Evolutionary conservation across 2,888 invertebrate species (phyloP).

Genomic region (Mythimna vitellina): DNA sequence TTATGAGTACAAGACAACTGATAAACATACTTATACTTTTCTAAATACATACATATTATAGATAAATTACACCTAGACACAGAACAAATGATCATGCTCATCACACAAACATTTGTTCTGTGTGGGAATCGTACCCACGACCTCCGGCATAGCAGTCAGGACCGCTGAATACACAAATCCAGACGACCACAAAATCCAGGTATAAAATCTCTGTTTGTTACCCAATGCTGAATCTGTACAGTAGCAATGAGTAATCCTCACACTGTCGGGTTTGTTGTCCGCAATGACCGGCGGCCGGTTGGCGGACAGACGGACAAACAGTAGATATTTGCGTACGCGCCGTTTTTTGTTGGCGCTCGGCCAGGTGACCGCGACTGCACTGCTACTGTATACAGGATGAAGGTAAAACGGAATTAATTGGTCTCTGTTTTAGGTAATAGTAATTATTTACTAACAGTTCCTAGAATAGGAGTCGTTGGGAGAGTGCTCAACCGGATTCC

Average conservation of each 20-base stretch:
- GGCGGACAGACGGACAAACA: constrained; percentile 69
- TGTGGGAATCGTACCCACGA: no score
- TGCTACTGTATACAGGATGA: constrained; percentile 65
- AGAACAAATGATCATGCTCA: no score
- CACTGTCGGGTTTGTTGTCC: constrained; percentile 71
- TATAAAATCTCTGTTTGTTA: neutral
- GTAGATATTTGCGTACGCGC: constrained; percentile 71
- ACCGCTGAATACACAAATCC: no score
- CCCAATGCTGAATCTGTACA: constrained; percentile 50
- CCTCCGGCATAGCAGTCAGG: no score
- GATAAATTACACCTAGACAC: no score
- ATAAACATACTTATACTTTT: no score
- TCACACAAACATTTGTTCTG: no score
- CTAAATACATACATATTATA: no score
- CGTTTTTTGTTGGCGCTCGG: constrained; percentile 77
- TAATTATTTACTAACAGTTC: neutral
- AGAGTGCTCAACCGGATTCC: no score
- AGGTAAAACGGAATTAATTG: neutral
- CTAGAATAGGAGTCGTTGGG: neutral
- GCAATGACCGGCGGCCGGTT: constrained; percentile 70
- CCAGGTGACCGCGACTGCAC: constrained; percentile 78
- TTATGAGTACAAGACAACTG: no score
- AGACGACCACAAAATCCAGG: neutral
- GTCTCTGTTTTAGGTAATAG: neutral
- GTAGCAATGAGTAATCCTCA: constrained; percentile 66